Evolutionary conservation across 2,888 invertebrate genomes (phyloP).

Genomic region (Rhogogaster chlorosoma): DNA sequence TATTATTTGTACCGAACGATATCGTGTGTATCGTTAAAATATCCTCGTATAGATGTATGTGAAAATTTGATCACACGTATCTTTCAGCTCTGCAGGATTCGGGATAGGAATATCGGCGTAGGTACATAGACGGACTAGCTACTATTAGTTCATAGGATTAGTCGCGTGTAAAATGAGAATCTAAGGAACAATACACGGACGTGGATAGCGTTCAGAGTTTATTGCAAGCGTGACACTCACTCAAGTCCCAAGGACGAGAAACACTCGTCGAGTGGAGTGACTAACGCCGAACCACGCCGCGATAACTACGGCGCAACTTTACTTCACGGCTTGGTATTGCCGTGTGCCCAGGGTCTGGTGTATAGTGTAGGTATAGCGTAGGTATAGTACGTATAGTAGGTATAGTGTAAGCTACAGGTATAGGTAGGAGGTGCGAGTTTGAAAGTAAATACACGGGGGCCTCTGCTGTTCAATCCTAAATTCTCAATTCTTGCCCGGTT

Average conservation of each 20-base stretch:
- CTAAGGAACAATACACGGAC: conserved; percentile 26
- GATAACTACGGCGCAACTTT: conserved; percentile 37
- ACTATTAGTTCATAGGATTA: background rate
- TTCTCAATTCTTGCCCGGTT: background rate
- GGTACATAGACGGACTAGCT: background rate
- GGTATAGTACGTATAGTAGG: background rate
- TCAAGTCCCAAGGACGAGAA: conserved; percentile 36
- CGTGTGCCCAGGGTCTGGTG: background rate
- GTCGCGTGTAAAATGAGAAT: background rate
- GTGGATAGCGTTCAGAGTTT: conserved; percentile 24
- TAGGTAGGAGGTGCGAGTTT: conserved; percentile 11
- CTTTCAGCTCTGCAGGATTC: too few relatives aligned
- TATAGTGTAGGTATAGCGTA: background rate
- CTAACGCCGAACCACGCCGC: conserved; percentile 46
- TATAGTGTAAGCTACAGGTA: background rate
- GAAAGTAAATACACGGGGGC: conserved; percentile 20
- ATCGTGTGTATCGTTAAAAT: too few relatives aligned
- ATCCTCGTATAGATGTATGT: too few relatives aligned
- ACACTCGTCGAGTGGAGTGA: conserved; percentile 40
- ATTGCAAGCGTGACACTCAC: conserved; percentile 46
- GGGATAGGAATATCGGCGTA: too few relatives aligned
- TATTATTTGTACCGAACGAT: too few relatives aligned
- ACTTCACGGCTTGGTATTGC: background rate
- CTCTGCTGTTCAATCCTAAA: background rate
- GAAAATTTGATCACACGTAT: too few relatives aligned